Evolutionary conservation across 2,888 invertebrate genomes (phyloP).

Genomic region (Rambutsinella grinnellia): DNA sequence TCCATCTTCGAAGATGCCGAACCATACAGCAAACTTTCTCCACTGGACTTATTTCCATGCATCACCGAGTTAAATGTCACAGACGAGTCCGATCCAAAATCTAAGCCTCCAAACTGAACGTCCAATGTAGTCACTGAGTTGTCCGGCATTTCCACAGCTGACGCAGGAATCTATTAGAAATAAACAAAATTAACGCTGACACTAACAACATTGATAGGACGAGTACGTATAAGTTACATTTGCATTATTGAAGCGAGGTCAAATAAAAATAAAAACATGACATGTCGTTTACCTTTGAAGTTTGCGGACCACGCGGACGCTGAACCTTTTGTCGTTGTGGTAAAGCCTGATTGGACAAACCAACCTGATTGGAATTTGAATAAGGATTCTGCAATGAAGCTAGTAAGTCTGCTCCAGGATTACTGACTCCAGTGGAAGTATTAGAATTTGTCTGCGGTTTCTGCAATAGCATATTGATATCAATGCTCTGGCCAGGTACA

Average conservation of each 20-base stretch:
- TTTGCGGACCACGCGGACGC: conserved; percentile 57
- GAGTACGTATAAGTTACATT: no score
- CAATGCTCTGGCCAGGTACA: conserved; percentile 64
- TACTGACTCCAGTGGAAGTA: conserved; percentile 50
- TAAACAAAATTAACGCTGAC: background rate
- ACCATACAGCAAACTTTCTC: conserved; percentile 62
- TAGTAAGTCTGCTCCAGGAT: conserved; percentile 62
- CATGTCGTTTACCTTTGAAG: conserved; percentile 64
- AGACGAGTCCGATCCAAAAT: conserved; percentile 75
- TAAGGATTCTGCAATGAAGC: conserved; percentile 64
- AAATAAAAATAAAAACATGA: background rate
- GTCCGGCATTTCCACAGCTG: conserved; percentile 97
- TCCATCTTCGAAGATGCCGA: conserved; percentile 53
- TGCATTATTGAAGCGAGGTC: background rate
- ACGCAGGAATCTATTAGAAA: conserved; percentile 83
- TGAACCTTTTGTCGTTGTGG: conserved; percentile 64
- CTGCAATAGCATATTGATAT: conserved; percentile 61
- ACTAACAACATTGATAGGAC: no score
- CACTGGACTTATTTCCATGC: conserved; percentile 53
- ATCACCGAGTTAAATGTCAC: conserved; percentile 61
- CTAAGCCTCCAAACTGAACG: conserved; percentile 94
- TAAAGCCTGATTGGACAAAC: conserved; percentile 58
- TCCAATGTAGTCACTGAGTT: conserved; percentile 85
- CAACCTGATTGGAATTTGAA: conserved; percentile 57
- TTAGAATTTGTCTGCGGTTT: conserved; percentile 54